A percentile compares a stretch with the other conserved stretches of the same genome.
These are phyloP conservation scores for Ochotona princeps DNA, from an alignment of 2,113 vertebrate genomes.

Conservation along the genomic window DNA sequence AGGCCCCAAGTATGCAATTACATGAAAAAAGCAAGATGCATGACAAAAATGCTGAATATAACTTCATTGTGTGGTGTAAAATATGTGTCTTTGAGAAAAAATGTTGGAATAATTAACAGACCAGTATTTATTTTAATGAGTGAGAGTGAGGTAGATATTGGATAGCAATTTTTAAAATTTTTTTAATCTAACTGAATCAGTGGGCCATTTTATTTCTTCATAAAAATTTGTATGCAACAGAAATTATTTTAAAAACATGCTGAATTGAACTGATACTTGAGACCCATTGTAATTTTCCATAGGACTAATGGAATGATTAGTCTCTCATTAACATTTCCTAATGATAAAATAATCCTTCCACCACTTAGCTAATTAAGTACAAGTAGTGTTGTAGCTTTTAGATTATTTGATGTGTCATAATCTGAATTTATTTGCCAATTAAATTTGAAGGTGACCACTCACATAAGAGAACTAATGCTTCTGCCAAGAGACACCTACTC, in stretches of 20 bases:
- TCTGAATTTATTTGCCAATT: not conserved
- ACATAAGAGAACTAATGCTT: not conserved
- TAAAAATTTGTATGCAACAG: not conserved
- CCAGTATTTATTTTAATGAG: not conserved
- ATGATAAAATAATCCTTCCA: conserved; percentile 2
- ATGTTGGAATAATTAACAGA: not conserved
- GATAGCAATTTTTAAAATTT: not conserved
- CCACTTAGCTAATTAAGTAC: not conserved
- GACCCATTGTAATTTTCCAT: not conserved
- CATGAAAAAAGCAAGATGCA: not conserved
- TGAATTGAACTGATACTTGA: not conserved
- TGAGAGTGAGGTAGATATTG: not conserved
- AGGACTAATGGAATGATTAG: not conserved
- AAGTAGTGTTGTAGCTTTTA: conserved; percentile 9
- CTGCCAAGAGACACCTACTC: not conserved
- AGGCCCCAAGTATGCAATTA: not conserved
- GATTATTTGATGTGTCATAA: not conserved
- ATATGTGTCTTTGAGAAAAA: not conserved
- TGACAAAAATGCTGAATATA: not conserved
- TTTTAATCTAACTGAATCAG: not conserved
- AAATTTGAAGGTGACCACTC: not conserved
- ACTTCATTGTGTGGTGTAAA: not conserved
- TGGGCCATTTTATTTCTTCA: conserved; percentile 1
- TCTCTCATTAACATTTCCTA: conserved; percentile 27
- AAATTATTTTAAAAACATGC: not conserved